A percentile compares a stretch with the other conserved stretches of the same genome.
Evolutionary conservation across 2,888 invertebrate genomes (phyloP).

Genomic region (Chymomyza amoena): DNA sequence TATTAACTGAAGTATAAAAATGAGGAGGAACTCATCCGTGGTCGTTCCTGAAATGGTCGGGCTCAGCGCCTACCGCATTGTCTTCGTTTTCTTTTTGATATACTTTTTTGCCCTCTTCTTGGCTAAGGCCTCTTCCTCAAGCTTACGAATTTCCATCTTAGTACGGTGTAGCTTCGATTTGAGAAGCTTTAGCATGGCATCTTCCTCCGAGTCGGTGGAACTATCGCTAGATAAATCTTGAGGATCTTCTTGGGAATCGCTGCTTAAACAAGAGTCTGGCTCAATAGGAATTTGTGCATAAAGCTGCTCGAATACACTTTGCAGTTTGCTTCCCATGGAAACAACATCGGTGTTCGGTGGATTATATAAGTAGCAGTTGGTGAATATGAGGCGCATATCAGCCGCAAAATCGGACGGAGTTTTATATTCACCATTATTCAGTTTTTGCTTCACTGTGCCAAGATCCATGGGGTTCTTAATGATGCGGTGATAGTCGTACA

Average conservation of each 20-base stretch:
- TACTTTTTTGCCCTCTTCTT: constrained; percentile 94
- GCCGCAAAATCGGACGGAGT: constrained; percentile 95
- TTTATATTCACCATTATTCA: constrained; percentile 97
- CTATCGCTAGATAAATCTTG: constrained; percentile 80
- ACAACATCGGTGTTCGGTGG: constrained; percentile 99
- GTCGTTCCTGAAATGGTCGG: no score
- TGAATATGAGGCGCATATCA: constrained; percentile 98
- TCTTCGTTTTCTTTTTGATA: constrained; percentile 83
- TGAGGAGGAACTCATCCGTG: no score
- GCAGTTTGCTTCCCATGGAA: constrained; percentile 97
- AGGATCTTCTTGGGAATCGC: constrained; percentile 56
- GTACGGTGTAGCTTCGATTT: constrained; percentile 90
- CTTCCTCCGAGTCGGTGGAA: constrained; percentile 86
- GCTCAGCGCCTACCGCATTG: no score
- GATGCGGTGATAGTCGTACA: constrained; percentile 98
- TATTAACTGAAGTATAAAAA: no score
- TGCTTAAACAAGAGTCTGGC: constrained; percentile 79
- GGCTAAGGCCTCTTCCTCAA: constrained; percentile 90
- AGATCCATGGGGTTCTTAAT: constrained; percentile 99
- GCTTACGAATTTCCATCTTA: constrained; percentile 94
- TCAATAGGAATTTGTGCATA: constrained; percentile 98
- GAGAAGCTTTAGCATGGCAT: constrained; percentile 89
- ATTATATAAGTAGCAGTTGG: constrained; percentile 99
- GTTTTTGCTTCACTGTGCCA: constrained; percentile 97
- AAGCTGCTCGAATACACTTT: constrained; percentile 98